Conservation (phyloP, 2,113 vertebrate genomes). For the Plecturocebus donacophilus region DNA sequence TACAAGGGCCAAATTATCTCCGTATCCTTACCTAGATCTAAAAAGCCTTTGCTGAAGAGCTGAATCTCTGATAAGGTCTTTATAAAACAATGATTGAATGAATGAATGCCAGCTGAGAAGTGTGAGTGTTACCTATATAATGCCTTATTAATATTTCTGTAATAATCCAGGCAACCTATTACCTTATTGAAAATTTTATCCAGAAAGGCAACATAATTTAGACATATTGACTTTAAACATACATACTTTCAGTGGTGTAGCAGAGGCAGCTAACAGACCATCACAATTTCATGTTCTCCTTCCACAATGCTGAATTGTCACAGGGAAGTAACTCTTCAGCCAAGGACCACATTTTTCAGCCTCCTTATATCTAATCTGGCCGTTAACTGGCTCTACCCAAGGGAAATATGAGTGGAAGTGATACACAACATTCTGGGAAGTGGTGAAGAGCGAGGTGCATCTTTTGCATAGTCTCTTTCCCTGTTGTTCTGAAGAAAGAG, state of each 20-base stretch:
- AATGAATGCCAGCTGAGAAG: conserved; percentile 16
- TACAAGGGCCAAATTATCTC: neutral
- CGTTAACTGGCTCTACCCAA: neutral
- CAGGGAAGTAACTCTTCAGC: neutral
- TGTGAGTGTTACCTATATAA: neutral
- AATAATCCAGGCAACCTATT: neutral
- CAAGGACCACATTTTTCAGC: neutral
- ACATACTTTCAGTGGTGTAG: neutral
- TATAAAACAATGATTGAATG: neutral
- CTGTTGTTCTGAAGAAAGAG: neutral
- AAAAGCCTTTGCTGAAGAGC: neutral
- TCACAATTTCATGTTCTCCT: neutral
- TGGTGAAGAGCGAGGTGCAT: neutral
- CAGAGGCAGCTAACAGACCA: neutral
- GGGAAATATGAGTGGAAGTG: neutral
- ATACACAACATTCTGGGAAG: neutral
- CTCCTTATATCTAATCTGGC: neutral
- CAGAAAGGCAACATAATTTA: neutral
- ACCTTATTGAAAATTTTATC: neutral
- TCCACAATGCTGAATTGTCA: neutral
- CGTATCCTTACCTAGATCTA: neutral
- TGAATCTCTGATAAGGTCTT: conserved; percentile 26
- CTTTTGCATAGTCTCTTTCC: neutral
- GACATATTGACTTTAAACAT: neutral
- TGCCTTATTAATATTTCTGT: neutral